Evolutionary conservation across 2,888 invertebrate genomes (phyloP), one percentile per base, ranked within the genome.

Genomic region (Chirona hameri): DNA sequence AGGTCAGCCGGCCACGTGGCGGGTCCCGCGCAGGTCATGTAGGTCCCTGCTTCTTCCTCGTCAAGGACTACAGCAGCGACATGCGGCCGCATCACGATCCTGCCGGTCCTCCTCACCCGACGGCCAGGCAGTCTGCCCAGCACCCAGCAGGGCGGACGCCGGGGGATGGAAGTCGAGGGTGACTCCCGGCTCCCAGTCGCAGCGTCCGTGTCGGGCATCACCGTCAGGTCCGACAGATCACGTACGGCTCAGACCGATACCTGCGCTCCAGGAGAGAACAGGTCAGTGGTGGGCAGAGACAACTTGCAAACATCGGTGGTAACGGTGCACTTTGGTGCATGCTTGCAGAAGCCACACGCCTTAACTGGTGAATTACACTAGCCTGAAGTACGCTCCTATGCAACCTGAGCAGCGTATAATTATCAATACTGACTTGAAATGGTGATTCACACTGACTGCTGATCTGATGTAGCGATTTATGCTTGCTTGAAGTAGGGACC

Each of bases 111-210:
- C 79, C 24, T 86, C 91, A n/a, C 0, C 99, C 99, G 84, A 92
- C 90, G 1, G 98, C 98, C 84, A 92, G n/a, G 91, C 39, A 99
- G 89, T 0, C 93, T 93, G 0, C 99, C 99, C 86, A 99, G 91
- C 0, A 99, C n/a, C 97, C 48, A 99, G 89, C 84, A 99, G n/a
- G 96, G 0, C 99, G 98, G 81, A 99, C 95, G 88, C 97, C 97
- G 0, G 99, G 96, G 65, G n/a, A n/a, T 94, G 94, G 88, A 99
- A 98, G 88, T 98, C 97, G 88, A 99, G 90, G 15, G 93, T 91
- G 0, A 96, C 97, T 10, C 97, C 98, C 2, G 96, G 93, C 85
- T 93, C 92, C n/a, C 83, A 99, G 95, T 0, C 93, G 93, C 60
- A 99, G 88, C 0, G 93, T n/a, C 95, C 0, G 92, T 94, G 84